A percentile compares a stretch with the other conserved stretches of the same genome.
phyloP scores from a whole-genome alignment of 1,140 invertebrate genomes.

The Tetragonula clypearis region DNA sequence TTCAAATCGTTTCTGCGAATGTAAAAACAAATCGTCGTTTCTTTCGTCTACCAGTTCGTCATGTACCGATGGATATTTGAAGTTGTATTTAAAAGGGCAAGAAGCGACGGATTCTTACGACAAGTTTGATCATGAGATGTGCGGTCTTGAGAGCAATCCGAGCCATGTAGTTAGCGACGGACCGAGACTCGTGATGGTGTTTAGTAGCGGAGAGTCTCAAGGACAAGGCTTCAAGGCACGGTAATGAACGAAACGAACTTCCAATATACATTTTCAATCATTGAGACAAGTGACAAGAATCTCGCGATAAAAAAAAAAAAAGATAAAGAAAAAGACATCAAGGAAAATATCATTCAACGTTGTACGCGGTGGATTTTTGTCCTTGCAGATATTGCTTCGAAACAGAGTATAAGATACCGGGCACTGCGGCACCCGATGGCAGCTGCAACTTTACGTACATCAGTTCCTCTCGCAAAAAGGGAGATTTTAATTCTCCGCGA shows the following conservation, averaged over 20 bases:
- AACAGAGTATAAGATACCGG: slow-evolving; percentile 96
- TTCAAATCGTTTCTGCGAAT: not conserved
- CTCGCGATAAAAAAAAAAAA: too few species aligned
- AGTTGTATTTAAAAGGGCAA: slow-evolving; percentile 95
- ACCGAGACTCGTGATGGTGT: slow-evolving; percentile 95
- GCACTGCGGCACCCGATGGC: slow-evolving; percentile 94
- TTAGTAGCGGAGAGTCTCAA: slow-evolving; percentile 93
- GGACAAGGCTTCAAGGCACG: slow-evolving; percentile 95
- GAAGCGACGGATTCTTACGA: slow-evolving; percentile 96
- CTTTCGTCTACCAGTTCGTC: slow-evolving; percentile 70
- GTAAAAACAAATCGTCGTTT: not conserved
- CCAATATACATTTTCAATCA: not conserved
- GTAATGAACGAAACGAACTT: slow-evolving; percentile 58
- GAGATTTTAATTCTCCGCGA: slow-evolving; percentile 97
- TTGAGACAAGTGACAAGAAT: too few species aligned
- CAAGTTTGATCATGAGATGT: slow-evolving; percentile 96
- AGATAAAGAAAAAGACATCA: too few species aligned
- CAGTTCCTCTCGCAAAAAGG: slow-evolving; percentile 91
- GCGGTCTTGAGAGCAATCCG: slow-evolving; percentile 88
- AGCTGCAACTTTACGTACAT: slow-evolving; percentile 95
- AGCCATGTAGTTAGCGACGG: slow-evolving; percentile 92
- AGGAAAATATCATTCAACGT: too few species aligned
- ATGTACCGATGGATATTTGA: slow-evolving; percentile 95
- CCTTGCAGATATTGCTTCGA: slow-evolving; percentile 89
- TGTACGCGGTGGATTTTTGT: not conserved